Evolutionary conservation across 2,113 vertebrate genomes (phyloP).

Genomic region (Rhinopomastus cyanomelas): DNA sequence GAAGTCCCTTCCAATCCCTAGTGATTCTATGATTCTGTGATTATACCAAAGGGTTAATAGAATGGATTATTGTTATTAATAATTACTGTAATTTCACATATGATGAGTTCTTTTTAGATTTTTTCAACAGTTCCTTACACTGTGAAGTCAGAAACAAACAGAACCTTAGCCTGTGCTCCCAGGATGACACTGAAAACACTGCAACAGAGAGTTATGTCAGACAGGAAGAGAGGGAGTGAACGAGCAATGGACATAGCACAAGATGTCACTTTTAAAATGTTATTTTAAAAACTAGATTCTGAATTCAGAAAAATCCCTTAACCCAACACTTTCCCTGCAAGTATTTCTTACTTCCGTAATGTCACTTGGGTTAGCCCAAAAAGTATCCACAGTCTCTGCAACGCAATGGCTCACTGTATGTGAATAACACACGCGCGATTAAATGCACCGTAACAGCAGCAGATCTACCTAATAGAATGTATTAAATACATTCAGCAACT

Average conservation of each 20-base stretch:
- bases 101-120: background rate
- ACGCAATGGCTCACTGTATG: background rate
- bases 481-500: background rate
- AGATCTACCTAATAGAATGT: background rate
- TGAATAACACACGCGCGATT: background rate
- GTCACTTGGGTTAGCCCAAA: background rate
- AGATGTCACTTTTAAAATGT: fast-evolving
- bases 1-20: too few species aligned
- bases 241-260: background rate
- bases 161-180: background rate
- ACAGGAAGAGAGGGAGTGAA: background rate
- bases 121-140: background rate
- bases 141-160: background rate
- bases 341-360: background rate
- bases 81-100: background rate
- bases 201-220: background rate
- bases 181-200: background rate
- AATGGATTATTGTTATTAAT: background rate
- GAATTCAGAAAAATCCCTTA: background rate
- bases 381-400: background rate
- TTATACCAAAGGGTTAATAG: background rate
- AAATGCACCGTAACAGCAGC: background rate
- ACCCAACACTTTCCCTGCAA: background rate
- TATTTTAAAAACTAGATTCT: background rate
- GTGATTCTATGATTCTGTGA: too few species aligned